These are phyloP conservation scores for Desmodus rotundus DNA, from an alignment of 2,113 vertebrate genomes.

Conservation along the genomic window DNA sequence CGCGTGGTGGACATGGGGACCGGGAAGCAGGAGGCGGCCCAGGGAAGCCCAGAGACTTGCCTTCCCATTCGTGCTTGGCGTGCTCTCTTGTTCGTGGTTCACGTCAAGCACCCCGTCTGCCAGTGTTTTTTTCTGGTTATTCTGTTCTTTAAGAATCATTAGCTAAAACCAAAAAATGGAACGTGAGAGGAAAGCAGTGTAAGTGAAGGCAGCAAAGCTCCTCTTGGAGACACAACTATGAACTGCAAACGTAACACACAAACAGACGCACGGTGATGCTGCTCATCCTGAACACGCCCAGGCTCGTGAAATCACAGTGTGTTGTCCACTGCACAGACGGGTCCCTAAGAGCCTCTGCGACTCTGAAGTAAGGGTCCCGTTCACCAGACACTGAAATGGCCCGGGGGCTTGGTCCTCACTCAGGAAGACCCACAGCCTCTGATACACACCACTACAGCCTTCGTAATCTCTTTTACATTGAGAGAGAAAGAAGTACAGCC, in stretches of 20 bases:
- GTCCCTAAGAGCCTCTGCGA: neutral
- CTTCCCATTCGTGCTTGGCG: conserved; percentile 92
- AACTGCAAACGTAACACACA: neutral
- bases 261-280: fast-evolving
- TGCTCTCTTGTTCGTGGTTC: conserved; percentile 87
- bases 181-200: neutral
- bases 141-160: conserved; percentile 93
- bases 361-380: neutral
- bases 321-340: neutral
- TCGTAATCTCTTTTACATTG: fast-evolving
- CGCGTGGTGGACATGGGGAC: no score
- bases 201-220: neutral
- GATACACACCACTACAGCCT: fast-evolving
- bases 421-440: neutral
- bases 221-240: neutral
- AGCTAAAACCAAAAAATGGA: conserved; percentile 80
- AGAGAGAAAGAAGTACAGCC: neutral
- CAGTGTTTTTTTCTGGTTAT: conserved; percentile 88
- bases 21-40: no score
- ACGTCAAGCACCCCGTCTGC: conserved; percentile 86
- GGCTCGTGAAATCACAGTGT: neutral
- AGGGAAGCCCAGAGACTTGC: conserved; percentile 74
- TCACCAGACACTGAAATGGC: fast-evolving
- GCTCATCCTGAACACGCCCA: fast-evolving
- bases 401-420: neutral